These are phyloP conservation scores for Mus pahari DNA, from an alignment of 2,113 vertebrate species.

Conservation along the genomic window DNA sequence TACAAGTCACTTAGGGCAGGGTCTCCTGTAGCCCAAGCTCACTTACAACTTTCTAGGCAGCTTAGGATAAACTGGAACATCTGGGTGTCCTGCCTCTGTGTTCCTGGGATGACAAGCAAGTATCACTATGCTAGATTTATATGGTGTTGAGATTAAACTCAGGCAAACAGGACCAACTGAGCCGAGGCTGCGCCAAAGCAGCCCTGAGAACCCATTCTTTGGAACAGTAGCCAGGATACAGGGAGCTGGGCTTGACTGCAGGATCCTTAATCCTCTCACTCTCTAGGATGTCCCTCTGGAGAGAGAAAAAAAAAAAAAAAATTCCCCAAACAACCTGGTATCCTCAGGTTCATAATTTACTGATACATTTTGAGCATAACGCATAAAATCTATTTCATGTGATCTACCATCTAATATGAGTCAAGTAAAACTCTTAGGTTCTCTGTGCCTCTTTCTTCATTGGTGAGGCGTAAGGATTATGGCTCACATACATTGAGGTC, in stretches of 20 bases:
- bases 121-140: not conserved
- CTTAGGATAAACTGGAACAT: too few species aligned
- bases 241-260: not conserved
- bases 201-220: not conserved
- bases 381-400: not conserved
- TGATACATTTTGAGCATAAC: not conserved
- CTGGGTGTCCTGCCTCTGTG: not conserved
- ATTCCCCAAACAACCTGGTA: not conserved
- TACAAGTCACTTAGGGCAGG: not conserved
- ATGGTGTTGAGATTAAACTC: not conserved
- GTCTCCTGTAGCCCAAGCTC: not conserved
- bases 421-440: not conserved
- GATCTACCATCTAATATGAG: not conserved
- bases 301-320: not conserved
- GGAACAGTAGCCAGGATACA: not conserved
- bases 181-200: not conserved
- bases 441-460: not conserved
- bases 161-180: not conserved
- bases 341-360: not conserved
- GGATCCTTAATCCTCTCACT: not conserved
- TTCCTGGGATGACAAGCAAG: not conserved
- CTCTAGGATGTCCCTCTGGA: not conserved
- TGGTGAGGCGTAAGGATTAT: not conserved
- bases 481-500: not conserved
- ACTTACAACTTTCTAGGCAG: not conserved